A percentile compares a stretch with the other conserved stretches of the same genome.
Conservation (phyloP, 2,797 vertebrate genomes). For the Microchirus variegatus region DNA sequence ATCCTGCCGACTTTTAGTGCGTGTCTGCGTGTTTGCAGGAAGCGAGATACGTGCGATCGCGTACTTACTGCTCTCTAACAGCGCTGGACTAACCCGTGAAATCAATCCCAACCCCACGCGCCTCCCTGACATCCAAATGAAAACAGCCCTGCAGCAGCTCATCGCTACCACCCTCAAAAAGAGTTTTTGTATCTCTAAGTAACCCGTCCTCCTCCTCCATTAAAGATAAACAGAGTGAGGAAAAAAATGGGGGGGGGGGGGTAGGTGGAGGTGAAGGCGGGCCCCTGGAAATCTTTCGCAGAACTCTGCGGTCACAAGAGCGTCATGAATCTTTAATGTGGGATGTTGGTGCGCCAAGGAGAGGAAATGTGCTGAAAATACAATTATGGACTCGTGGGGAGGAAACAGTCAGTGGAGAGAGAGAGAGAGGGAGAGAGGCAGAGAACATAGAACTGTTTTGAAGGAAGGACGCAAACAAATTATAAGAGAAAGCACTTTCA, state of each 20-base stretch:
- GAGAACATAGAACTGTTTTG: slow-evolving; percentile 44
- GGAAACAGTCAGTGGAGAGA: slow-evolving; percentile 42
- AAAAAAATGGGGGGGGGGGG: no score
- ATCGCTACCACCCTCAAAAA: slow-evolving; percentile 19
- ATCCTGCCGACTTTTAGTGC: slow-evolving; percentile 8
- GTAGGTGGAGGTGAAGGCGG: slow-evolving; percentile 36
- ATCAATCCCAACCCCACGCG: slow-evolving; percentile 54
- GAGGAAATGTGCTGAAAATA: slow-evolving; percentile 75
- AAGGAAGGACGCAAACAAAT: slow-evolving; percentile 41
- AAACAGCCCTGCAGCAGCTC: slow-evolving; percentile 40
- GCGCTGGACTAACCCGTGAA: slow-evolving; percentile 48
- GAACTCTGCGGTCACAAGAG: slow-evolving; percentile 61
- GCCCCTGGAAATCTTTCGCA: slow-evolving; percentile 55
- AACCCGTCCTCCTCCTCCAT: slow-evolving; percentile 2
- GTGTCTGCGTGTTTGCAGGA: slow-evolving; percentile 12
- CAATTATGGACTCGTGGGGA: slow-evolving; percentile 67
- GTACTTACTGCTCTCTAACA: slow-evolving; percentile 24
- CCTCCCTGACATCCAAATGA: slow-evolving; percentile 53
- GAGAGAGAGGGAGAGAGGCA: slow-evolving; percentile 33
- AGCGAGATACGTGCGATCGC: slow-evolving; percentile 2
- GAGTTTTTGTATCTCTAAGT: slow-evolving; percentile 43
- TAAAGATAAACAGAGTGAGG: slow-evolving; percentile 45
- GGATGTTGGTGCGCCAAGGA: slow-evolving; percentile 55
- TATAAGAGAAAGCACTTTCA: no score
- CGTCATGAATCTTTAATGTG: slow-evolving; percentile 75